Conservation (phyloP, 2,797 vertebrate genomes). For the Tinamus major region DNA sequence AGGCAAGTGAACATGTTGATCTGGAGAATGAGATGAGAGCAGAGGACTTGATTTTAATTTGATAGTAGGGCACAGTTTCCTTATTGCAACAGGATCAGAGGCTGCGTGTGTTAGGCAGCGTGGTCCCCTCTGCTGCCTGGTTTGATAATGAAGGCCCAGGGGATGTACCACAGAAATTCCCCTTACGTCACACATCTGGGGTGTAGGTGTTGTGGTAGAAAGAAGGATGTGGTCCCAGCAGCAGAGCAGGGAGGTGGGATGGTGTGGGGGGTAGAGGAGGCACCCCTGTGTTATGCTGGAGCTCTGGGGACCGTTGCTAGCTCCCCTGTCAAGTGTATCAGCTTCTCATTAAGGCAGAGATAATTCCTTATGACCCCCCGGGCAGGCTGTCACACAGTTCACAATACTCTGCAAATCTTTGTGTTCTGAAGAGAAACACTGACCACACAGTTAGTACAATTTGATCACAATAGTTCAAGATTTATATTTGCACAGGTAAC, state of each 20-base stretch:
- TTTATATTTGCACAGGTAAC: background rate
- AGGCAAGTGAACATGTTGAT: background rate
- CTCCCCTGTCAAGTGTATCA: background rate
- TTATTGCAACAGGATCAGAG: background rate
- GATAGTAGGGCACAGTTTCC: background rate
- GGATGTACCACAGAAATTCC: background rate
- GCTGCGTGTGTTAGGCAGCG: rapidly evolving
- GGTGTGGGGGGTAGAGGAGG: rapidly evolving
- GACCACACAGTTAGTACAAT: background rate
- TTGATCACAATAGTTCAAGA: background rate
- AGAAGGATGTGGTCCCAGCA: background rate
- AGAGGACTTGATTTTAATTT: background rate
- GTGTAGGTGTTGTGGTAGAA: background rate
- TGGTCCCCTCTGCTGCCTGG: background rate
- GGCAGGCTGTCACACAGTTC: background rate
- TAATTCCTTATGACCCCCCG: background rate
- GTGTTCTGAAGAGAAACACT: background rate
- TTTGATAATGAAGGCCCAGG: background rate
- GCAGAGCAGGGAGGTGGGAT: background rate
- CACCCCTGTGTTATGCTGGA: background rate
- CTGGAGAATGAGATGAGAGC: background rate
- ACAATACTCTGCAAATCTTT: background rate
- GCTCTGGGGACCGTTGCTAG: background rate
- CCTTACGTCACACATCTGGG: rapidly evolving
- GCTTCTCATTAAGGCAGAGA: background rate